phyloP scores from a whole-genome alignment of 2,113 vertebrate species.

The Hepsetus odoe region DNA sequence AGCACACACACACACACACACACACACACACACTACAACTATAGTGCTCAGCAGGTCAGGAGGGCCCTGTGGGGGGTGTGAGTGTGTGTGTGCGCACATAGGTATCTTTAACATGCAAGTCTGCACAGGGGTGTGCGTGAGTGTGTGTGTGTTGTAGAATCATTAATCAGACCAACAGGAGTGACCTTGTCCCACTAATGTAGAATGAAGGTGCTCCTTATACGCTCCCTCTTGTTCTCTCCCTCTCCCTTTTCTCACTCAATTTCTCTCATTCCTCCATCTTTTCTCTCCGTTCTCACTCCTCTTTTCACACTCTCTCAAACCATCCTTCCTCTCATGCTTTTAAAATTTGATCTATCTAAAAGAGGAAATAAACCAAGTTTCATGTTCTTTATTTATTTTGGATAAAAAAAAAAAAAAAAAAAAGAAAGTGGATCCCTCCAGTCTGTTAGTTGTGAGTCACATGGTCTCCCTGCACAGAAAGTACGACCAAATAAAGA shows the following conservation, averaged over 20 bases:
- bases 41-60: background rate
- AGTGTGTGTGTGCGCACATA: background rate
- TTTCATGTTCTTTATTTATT: too few species aligned
- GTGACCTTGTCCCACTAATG: background rate
- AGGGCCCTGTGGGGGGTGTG: background rate
- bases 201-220: background rate
- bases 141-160: background rate
- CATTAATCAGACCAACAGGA: background rate
- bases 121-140: background rate
- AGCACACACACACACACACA: constrained; percentile 2
- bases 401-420: too few species aligned
- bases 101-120: background rate
- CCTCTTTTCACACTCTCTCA: background rate
- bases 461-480: too few species aligned
- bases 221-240: background rate
- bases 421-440: too few species aligned
- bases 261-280: background rate
- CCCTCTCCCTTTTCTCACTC: background rate
- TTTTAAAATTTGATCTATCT: too few species aligned
- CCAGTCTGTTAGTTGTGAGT: too few species aligned
- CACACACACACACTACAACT: background rate
- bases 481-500: too few species aligned
- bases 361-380: too few species aligned
- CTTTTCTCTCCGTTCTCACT: background rate
- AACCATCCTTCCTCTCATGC: background rate